A percentile compares a stretch with the other conserved stretches of the same genome.
Conservation (phyloP, 1,140 invertebrate genomes). For the Andricus grossulariae region DNA sequence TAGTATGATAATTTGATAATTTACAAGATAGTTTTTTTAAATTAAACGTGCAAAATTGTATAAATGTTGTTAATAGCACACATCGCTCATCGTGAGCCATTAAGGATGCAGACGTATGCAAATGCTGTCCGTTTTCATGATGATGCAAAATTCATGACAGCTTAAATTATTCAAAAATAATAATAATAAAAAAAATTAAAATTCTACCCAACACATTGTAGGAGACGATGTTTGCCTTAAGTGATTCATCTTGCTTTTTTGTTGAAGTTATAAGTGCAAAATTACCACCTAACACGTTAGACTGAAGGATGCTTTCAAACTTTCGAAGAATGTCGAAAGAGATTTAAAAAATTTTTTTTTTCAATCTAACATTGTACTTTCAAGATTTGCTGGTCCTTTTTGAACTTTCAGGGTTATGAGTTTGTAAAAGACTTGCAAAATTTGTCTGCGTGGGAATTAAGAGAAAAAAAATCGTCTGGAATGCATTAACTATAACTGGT, state of each 20-base stretch:
- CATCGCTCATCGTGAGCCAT: constrained; percentile 10
- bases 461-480: neutral
- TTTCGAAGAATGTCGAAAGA: neutral
- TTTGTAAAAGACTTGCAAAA: no score
- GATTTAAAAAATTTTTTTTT: neutral
- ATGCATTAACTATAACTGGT: no score
- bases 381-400: neutral
- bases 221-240: neutral
- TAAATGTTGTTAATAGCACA: constrained; percentile 6
- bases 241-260: constrained; percentile 6
- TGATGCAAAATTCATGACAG: constrained; percentile 22
- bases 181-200: constrained; percentile 4
- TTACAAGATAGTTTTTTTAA: neutral
- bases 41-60: neutral
- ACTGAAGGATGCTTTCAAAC: neutral
- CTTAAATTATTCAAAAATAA: neutral
- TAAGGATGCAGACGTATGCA: constrained; percentile 16
- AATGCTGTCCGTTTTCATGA: neutral
- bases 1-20: no score
- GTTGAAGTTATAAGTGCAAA: neutral
- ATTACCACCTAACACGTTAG: neutral
- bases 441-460: no score
- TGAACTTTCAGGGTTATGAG: no score
- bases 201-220: constrained; percentile 4
- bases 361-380: neutral